Percentiles rank a stretch among this genome's conserved stretches.
phyloP scores from a whole-genome alignment of 1,140 invertebrate species.

The Drosophila auraria region DNA sequence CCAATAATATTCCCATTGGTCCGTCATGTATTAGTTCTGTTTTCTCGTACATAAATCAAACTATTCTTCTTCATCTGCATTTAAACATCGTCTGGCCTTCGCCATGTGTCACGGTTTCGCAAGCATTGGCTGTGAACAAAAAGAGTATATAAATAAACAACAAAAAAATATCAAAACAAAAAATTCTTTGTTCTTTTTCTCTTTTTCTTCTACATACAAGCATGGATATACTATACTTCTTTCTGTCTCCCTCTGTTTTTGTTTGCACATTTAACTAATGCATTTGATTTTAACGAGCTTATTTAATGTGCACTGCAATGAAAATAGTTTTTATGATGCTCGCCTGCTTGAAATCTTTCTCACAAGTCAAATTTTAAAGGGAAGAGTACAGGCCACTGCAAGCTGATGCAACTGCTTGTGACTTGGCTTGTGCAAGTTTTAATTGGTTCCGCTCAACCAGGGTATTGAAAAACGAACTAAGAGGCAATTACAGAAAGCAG shows the following conservation, averaged over 20 bases:
- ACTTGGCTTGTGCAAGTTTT: constrained; percentile 14
- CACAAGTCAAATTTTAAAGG: neutral
- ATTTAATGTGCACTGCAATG: constrained; percentile 50
- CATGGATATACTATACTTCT: neutral
- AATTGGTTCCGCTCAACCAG: constrained; percentile 8
- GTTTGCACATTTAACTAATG: constrained; percentile 42
- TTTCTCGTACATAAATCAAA: constrained; percentile 6
- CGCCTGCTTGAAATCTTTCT: constrained; percentile 2
- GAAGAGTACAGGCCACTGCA: constrained; percentile 2
- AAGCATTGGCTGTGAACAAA: constrained; percentile 70
- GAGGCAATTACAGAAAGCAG: constrained; percentile 7
- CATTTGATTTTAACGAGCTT: constrained; percentile 50
- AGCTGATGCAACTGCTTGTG: constrained; percentile 14
- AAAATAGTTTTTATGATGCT: constrained; percentile 37
- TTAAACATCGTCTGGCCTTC: constrained; percentile 54
- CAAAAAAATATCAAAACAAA: constrained; percentile 3
- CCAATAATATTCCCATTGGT: neutral
- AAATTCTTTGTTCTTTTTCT: constrained; percentile 5
- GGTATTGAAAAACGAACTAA: constrained; percentile 2
- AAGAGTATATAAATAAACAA: constrained; percentile 15
- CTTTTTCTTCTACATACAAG: neutral
- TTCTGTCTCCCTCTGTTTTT: constrained; percentile 30
- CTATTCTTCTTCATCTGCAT: constrained; percentile 23
- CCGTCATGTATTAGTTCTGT: constrained; percentile 35
- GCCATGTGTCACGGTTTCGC: constrained; percentile 70